phyloP scores from a whole-genome alignment of 2,797 vertebrate species.

The Catostomus latipinnis region DNA sequence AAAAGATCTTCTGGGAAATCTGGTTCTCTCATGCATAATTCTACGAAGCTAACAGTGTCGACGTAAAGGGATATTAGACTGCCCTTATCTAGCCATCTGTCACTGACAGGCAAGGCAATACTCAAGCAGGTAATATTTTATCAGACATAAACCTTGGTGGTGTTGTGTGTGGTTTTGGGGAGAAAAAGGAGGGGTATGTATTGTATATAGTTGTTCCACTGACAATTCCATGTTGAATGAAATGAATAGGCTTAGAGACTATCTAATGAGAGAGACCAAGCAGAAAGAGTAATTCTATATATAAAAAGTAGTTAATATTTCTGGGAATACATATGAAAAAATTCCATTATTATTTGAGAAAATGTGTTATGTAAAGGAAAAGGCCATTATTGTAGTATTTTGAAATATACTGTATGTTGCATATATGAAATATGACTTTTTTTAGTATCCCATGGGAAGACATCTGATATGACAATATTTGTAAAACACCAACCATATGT shows the following conservation, averaged over 20 bases:
- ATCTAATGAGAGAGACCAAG: not conserved
- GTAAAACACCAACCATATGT: too few species aligned
- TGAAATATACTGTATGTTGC: too few species aligned
- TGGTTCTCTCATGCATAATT: constrained; percentile 21
- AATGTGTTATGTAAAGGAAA: too few species aligned
- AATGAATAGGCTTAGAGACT: not conserved
- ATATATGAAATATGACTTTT: too few species aligned
- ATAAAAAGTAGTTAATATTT: not conserved
- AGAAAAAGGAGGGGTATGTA: not conserved
- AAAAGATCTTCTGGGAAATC: constrained; percentile 37
- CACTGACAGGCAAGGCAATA: constrained; percentile 26
- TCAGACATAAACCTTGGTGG: constrained; percentile 19
- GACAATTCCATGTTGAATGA: too few species aligned
- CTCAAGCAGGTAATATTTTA: constrained; percentile 29
- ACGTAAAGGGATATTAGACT: constrained; percentile 31
- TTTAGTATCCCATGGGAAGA: too few species aligned
- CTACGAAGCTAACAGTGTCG: not conserved
- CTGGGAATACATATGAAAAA: not conserved
- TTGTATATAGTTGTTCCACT: too few species aligned
- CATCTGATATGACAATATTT: too few species aligned
- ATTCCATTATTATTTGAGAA: too few species aligned
- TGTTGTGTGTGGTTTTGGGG: constrained; percentile 8
- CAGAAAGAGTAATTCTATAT: not conserved
- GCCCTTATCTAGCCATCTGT: constrained; percentile 13
- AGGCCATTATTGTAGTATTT: too few species aligned